Conservation (phyloP, 2,113 vertebrate genomes). For the Pagrus major region DNA sequence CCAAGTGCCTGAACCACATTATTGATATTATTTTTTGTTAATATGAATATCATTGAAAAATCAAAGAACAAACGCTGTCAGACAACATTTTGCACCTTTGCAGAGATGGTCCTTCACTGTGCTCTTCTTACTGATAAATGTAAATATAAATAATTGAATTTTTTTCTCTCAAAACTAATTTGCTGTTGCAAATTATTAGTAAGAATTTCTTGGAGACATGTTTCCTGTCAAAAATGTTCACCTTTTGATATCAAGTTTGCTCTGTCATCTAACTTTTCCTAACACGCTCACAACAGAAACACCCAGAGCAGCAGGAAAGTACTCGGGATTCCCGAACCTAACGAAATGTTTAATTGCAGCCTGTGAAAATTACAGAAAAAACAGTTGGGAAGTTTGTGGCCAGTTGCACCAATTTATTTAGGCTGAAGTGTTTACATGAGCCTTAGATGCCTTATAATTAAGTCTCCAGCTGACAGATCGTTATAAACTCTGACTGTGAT, state of each 20-base stretch:
- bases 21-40: no score
- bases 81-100: no score
- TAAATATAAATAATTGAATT: no score
- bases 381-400: constrained; percentile 11
- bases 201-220: neutral
- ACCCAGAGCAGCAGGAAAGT: neutral
- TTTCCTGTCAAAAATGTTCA: neutral
- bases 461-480: neutral
- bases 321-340: constrained; percentile 8
- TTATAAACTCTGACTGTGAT: neutral
- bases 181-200: neutral
- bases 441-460: constrained; percentile 14
- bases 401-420: constrained; percentile 20
- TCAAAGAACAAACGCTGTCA: no score
- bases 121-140: no score
- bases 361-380: neutral
- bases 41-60: no score
- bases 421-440: constrained; percentile 2
- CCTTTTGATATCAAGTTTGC: neutral
- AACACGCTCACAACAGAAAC: neutral
- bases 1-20: no score
- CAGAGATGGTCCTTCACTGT: no score
- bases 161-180: no score
- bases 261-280: neutral
- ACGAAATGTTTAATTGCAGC: neutral